Base-by-base conservation (phyloP, 2,797 vertebrate species). In the Fistularia tabacaria region DNA sequence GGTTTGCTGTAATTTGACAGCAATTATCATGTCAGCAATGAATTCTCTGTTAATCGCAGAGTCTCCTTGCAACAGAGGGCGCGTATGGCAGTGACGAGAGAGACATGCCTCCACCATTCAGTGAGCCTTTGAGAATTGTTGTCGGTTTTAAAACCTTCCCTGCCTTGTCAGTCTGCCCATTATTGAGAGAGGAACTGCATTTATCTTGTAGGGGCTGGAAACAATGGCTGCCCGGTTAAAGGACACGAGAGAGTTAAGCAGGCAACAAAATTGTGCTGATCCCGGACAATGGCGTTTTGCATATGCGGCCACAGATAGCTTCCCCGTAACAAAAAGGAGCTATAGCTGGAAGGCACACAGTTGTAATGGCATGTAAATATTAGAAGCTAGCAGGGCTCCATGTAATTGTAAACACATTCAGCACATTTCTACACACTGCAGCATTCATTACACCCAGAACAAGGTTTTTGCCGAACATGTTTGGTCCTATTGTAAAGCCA, bases 1-100 rank as follows among this genome's bases (percentile, higher is more conserved):
- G 52, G 57, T 65, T 51, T 64, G 70, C 74, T 87, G 72, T 86
- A 85, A 87, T 89, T 85, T 83, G 78, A 81, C 79, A 78, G 74
- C 75, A 73, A 81, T 85, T 78, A 83, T 81, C 69, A 55, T 64
- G 67, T 64, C 60, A 62, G 79, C 53, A 67, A 72, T 72, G 67
- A 69, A 70, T 69, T 74, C 60, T 14, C 46, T 1, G 65, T 54
- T 81, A 71, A 81, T 76, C 60, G 60, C 43, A 10, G 49, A 45
- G 68, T 79, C 69, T 73, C 73, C 54, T 42, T 43, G 54, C 54
- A 66, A 47, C 71, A 52, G 49, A 65, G 59, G 74, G 50, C 7
- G 8, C 40, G 5, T 41, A 9, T 50, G 11, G 12, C 37, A 10
- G 51, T 8, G n/a, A 46, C 36, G 36, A 14, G 14, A 60, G 59